Evolutionary conservation across 2,888 invertebrate species (phyloP).

Genomic region (Xanthorhoe spadicearia): DNA sequence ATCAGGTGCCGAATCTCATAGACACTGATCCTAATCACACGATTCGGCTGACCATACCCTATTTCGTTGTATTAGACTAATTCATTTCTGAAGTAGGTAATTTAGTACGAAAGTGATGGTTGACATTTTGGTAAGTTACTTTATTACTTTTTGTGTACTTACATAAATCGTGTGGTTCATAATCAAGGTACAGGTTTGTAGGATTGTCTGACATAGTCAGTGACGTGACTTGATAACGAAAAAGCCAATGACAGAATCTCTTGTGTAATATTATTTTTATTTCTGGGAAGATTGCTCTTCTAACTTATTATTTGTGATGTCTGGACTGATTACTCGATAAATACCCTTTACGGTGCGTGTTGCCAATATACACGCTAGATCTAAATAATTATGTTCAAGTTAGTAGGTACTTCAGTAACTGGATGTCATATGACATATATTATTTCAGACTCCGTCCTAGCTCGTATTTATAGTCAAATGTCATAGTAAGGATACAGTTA

Average conservation of each 20-base stretch:
- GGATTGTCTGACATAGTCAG: conserved; percentile 9
- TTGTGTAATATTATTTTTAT: background rate
- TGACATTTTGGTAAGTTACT: background rate
- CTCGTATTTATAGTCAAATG: too few relatives aligned
- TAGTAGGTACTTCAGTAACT: too few relatives aligned
- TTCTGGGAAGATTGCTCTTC: background rate
- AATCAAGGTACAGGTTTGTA: conserved; percentile 1
- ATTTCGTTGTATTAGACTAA: background rate
- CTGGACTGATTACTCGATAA: too few relatives aligned
- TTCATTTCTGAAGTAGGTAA: background rate
- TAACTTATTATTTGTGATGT: too few relatives aligned
- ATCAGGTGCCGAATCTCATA: conserved; percentile 27
- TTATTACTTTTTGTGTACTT: background rate
- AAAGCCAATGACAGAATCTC: background rate
- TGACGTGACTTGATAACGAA: conserved; percentile 27
- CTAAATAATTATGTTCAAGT: too few relatives aligned
- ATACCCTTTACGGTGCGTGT: too few relatives aligned
- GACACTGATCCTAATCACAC: conserved; percentile 2
- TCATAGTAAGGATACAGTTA: too few relatives aligned
- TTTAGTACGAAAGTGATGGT: background rate
- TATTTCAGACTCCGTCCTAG: too few relatives aligned
- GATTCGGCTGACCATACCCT: background rate
- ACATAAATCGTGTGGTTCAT: background rate
- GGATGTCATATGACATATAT: too few relatives aligned
- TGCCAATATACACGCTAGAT: too few relatives aligned